Conservation (phyloP, 2,888 invertebrate species). For the Acrobasis consociella region DNA sequence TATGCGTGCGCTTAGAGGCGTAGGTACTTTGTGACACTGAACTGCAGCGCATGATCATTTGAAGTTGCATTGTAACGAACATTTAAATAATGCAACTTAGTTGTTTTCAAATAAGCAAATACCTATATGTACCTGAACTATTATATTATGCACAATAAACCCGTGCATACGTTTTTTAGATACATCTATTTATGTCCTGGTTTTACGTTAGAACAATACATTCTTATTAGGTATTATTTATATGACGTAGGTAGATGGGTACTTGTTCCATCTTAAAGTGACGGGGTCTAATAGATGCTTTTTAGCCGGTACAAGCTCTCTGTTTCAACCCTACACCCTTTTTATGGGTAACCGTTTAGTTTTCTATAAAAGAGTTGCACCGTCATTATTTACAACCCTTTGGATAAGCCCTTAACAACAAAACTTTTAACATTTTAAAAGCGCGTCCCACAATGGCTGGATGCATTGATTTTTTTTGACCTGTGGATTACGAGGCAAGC, state of each 20-base stretch:
- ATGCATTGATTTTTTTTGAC: constrained; percentile 66
- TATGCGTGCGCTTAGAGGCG: neutral
- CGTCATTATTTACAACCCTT: constrained; percentile 82
- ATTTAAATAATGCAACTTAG: too few relatives aligned
- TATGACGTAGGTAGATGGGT: too few relatives aligned
- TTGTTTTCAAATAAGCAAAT: too few relatives aligned
- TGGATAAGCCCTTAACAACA: constrained; percentile 77
- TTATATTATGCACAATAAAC: too few relatives aligned
- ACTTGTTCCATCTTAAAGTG: constrained; percentile 9
- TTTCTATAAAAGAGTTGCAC: constrained; percentile 70
- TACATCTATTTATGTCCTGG: too few relatives aligned
- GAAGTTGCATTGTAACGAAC: too few relatives aligned
- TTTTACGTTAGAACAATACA: too few relatives aligned
- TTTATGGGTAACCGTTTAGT: constrained; percentile 65
- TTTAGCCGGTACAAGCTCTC: constrained; percentile 38
- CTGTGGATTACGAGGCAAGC: constrained; percentile 60
- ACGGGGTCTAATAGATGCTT: constrained; percentile 14
- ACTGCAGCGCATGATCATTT: too few relatives aligned
- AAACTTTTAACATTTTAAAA: constrained; percentile 81
- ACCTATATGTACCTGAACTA: too few relatives aligned
- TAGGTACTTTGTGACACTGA: too few relatives aligned
- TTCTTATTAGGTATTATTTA: too few relatives aligned
- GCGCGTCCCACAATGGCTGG: constrained; percentile 66
- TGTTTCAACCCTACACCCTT: constrained; percentile 37
- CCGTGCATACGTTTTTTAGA: too few relatives aligned